Conservation (phyloP, 2,113 vertebrate species). For the Eclectus roratus region DNA sequence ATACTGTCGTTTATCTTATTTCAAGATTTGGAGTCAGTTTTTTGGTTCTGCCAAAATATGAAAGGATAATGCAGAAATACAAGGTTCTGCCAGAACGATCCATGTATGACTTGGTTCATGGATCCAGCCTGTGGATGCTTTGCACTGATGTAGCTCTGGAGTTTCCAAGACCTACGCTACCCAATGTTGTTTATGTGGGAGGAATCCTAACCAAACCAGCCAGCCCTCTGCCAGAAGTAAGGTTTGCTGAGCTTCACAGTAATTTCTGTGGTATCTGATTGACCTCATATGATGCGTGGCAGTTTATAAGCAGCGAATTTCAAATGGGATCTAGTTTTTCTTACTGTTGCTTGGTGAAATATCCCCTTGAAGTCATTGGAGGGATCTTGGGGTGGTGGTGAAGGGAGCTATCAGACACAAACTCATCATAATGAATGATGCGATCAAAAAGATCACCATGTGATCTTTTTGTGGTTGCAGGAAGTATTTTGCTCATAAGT, state of each 20-base stretch:
- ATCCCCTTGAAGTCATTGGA: not conserved
- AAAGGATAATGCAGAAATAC: conserved; percentile 93
- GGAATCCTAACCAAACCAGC: conserved; percentile 95
- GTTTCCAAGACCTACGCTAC: conserved; percentile 94
- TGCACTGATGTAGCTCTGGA: conserved; percentile 96
- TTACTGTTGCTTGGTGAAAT: not conserved
- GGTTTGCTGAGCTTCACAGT: conserved; percentile 71
- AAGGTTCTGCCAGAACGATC: conserved; percentile 83
- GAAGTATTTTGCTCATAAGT: not conserved
- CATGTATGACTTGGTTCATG: conserved; percentile 93
- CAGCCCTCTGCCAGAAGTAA: conserved; percentile 91
- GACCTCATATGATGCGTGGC: not conserved
- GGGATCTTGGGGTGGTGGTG: not conserved
- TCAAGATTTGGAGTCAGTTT: conserved; percentile 93
- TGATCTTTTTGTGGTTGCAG: not conserved
- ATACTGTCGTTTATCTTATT: conserved; percentile 88
- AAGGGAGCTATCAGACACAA: not conserved
- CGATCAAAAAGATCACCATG: too few relatives aligned
- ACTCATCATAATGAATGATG: not conserved
- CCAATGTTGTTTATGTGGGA: conserved; percentile 96
- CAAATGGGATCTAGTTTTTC: not conserved
- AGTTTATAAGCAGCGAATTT: not conserved
- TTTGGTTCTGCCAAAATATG: conserved; percentile 93
- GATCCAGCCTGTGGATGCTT: conserved; percentile 95
- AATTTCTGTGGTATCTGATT: not conserved